These are phyloP conservation scores for Conops quadrifasciatus DNA, from an alignment of 2,888 invertebrate genomes.

Conservation along the genomic window DNA sequence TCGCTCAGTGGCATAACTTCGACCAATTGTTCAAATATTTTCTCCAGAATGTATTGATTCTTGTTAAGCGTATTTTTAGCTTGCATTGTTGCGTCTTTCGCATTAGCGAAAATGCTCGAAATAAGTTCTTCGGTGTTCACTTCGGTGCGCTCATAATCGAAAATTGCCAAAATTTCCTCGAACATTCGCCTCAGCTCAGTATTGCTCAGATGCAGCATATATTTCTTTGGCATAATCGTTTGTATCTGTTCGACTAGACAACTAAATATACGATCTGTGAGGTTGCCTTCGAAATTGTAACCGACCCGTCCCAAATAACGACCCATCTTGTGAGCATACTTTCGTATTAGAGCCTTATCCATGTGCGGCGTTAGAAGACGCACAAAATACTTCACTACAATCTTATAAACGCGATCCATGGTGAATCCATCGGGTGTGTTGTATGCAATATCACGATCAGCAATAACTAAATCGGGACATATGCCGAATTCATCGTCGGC, in stretches of 20 bases:
- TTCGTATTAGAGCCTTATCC: conserved; percentile 53
- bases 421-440: conserved; percentile 58
- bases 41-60: conserved; percentile 53
- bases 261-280: conserved; percentile 58
- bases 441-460: conserved; percentile 53
- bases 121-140: conserved; percentile 57
- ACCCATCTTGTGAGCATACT: conserved; percentile 56
- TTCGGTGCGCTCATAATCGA: conserved; percentile 57
- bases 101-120: conserved; percentile 55
- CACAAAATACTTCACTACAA: conserved; percentile 57
- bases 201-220: conserved; percentile 54
- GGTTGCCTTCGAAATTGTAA: conserved; percentile 56
- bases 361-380: conserved; percentile 52
- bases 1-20: conserved; percentile 59
- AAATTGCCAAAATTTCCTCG: conserved; percentile 56
- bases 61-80: conserved; percentile 51
- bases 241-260: conserved; percentile 58
- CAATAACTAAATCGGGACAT: conserved; percentile 54
- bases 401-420: conserved; percentile 56
- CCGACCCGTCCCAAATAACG: conserved; percentile 61
- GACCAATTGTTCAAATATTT: conserved; percentile 55
- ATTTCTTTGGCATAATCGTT: conserved; percentile 59
- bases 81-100: conserved; percentile 49
- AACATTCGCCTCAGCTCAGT: conserved; percentile 57
- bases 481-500: conserved; percentile 43